phyloP scores from a whole-genome alignment of 2,888 invertebrate species.

The Chrysotoxum bicinctum region DNA sequence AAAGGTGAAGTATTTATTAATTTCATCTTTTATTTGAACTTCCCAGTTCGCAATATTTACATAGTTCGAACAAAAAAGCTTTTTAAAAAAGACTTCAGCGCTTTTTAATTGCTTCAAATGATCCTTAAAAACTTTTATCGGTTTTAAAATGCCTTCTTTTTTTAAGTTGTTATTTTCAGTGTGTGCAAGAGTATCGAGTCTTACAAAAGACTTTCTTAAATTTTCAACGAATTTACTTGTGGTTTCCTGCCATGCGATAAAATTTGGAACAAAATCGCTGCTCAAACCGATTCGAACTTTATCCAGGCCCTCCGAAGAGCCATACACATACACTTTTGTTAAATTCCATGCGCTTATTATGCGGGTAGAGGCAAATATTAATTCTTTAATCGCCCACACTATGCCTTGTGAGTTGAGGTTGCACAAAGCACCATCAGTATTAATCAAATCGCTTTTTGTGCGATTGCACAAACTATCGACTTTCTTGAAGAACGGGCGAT shows the following conservation, averaged over 20 bases:
- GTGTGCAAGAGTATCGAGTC: not conserved
- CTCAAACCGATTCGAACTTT: not conserved
- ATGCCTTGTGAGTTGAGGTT: conserved; percentile 6
- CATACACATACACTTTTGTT: not conserved
- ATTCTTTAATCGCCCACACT: conserved; percentile 12
- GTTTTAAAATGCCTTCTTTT: not conserved
- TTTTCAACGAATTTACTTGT: not conserved
- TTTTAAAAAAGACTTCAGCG: conserved; percentile 79
- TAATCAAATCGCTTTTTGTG: not conserved
- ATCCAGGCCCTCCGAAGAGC: not conserved
- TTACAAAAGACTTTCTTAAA: not conserved
- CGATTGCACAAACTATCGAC: conserved; percentile 9
- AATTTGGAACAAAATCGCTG: not conserved
- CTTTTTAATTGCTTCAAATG: conserved; percentile 72
- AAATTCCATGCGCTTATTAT: conserved; percentile 22
- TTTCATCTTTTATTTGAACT: not conserved
- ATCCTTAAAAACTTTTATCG: not conserved
- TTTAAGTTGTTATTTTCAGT: not conserved
- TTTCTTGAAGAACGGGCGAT: not conserved
- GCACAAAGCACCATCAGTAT: not conserved
- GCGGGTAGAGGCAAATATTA: conserved; percentile 5
- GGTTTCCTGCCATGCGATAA: not conserved
- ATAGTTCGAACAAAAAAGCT: conserved; percentile 80
- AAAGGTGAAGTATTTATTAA: not conserved
- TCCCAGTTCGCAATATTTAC: conserved; percentile 74